Conservation (phyloP, 2,113 vertebrate genomes). For the Micronycteris hirsuta region DNA sequence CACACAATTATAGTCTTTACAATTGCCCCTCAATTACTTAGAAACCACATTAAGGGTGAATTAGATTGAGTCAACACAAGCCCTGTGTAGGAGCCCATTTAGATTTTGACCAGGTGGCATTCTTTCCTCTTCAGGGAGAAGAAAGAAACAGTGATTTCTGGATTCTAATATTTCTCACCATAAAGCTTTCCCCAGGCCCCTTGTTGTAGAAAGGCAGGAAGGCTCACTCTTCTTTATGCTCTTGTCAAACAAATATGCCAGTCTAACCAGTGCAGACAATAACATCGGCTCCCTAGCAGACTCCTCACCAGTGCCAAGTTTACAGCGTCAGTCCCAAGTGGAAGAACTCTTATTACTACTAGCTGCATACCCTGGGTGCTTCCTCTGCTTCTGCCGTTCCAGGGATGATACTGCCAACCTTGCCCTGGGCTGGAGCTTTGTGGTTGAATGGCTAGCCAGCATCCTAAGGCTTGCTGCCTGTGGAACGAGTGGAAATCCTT, state of each 20-base stretch:
- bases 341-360: neutral
- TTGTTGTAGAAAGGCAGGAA: neutral
- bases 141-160: neutral
- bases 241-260: neutral
- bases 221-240: neutral
- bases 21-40: slow-evolving; percentile 17
- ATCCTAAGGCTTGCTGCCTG: neutral
- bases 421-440: neutral
- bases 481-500: neutral
- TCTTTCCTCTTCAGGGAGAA: neutral
- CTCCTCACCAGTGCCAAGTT: neutral
- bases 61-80: neutral
- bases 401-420: neutral
- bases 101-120: neutral
- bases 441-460: neutral
- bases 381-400: neutral
- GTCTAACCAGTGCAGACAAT: neutral
- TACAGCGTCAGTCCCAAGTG: accelerated
- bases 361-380: neutral
- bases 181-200: neutral
- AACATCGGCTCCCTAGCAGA: neutral
- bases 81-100: neutral
- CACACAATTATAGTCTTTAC: neutral
- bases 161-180: neutral
- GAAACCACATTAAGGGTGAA: slow-evolving; percentile 24